Evolutionary conservation across 1,140 invertebrate species (phyloP), one percentile per base, ranked within the genome.

Genomic region (Rhopalosiphum maidis): DNA sequence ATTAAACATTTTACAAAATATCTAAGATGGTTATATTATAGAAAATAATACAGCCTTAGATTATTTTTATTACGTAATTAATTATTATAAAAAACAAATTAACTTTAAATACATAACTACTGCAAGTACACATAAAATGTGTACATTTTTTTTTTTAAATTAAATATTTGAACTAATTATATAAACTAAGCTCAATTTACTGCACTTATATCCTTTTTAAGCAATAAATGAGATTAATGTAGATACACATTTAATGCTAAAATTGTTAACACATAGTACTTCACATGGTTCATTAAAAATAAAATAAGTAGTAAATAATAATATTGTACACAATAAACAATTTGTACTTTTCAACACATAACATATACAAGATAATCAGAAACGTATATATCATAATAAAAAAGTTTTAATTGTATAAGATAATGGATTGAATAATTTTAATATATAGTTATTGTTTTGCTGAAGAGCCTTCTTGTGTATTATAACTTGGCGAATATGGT

Each of bases 21-120:
- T 90, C 22, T 43, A 90, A 41, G 54, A 90, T 60, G 8, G 43
- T 43, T 68, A 68, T 90, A 54, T 55, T 89, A 43, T 43, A 90
- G 25, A 90, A 68, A 68, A 55, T 60, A 68, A 68, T 89, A 90
- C 89, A 68, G 54, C 46, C 89, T 90, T 90, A 41, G 35, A n/a
- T 90, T n/a, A 15, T 43, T 90, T 90, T 90, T 41, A 46, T 68
- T n/a, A 35, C 15, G 8, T 46, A 37, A 89, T 54, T 35, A 51
- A 41, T 37, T 23, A 25, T 23, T 41, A 55, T 37, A 89, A 37
- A 68, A 43, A 60, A 90, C 25, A 41, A 90, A 55, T 41, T 30
- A 41, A 55, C 25, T 55, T 37, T 54, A 55, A 55, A 89, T 25
- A 89, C 54, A 89, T 89, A 89, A 89, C 48, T 89, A 54, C 46